Evolutionary conservation across 2,113 vertebrate genomes (phyloP).

Genomic region (Azemiops feae): DNA sequence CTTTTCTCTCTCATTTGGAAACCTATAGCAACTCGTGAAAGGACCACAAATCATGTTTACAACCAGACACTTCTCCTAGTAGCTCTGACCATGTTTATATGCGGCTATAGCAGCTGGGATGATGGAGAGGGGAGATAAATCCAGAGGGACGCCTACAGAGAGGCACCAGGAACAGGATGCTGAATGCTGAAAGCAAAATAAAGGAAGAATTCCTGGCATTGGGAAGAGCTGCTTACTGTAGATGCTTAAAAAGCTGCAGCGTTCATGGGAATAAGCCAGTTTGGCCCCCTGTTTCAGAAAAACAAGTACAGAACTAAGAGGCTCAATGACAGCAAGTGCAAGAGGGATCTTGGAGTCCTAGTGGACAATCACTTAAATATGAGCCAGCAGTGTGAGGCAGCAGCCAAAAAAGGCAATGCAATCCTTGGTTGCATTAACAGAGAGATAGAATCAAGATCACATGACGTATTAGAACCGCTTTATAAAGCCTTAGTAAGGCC

Average conservation of each 20-base stretch:
- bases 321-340: not conserved
- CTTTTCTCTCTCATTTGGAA: not conserved
- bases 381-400: not conserved
- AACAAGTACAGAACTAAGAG: not conserved
- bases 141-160: not conserved
- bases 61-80: not conserved
- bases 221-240: not conserved
- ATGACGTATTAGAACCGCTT: not conserved
- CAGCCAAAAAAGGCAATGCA: not conserved
- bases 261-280: not conserved
- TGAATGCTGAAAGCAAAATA: not conserved
- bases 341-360: not conserved
- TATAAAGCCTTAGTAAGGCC: not conserved
- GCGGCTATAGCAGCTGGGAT: not conserved
- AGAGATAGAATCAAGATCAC: not conserved
- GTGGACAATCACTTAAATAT: not conserved
- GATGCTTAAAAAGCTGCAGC: not conserved
- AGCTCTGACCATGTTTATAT: not conserved
- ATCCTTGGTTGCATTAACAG: not conserved
- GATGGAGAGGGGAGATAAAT: not conserved
- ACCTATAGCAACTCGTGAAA: not conserved
- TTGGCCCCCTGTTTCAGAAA: not conserved
- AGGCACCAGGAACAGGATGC: not conserved
- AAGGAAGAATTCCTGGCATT: not conserved
- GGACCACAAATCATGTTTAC: not conserved